Evolutionary conservation across 2,888 invertebrate genomes (phyloP), one percentile per base, ranked within the genome.

Genomic region (Galerucella nymphaeae): DNA sequence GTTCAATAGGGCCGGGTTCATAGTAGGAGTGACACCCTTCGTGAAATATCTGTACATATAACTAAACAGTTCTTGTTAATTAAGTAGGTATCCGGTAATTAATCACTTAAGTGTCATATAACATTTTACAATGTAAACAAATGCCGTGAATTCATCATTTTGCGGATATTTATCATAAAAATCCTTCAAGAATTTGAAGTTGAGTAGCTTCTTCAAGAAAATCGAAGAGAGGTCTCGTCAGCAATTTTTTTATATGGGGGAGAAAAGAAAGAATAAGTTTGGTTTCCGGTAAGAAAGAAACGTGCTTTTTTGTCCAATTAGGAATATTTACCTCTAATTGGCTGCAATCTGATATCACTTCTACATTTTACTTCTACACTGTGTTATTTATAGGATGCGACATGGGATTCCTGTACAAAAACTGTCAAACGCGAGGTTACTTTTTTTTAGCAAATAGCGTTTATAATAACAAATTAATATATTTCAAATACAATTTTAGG

Each of bases 31-130:
- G 20, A 57, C 57, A 14, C 23, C 4, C 20, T 20, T 16, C 6
- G 55, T 57, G 57, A 18, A 23, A 20, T 57, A 57, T 23, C 23
- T 57, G 20, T 55, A 45, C 13, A 55, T 55, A 16, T 18, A 18
- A 55, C n/a, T 23, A 67, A n/a, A n/a, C n/a, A n/a, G n/a, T n/a
- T n/a, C n/a, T n/a, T n/a, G n/a, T n/a, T n/a, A n/a, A n/a, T n/a
- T n/a, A n/a, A n/a, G n/a, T n/a, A n/a, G n/a, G n/a, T n/a, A n/a
- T n/a, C n/a, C 50, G 23, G 11, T 9, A 55, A 63, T 63, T 23
- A 69, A 63, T 69, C 55, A 63, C 18, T 20, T 62, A 11, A 16
- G 2, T 62, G 41, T 16, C 50, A 14, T 38, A 23, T 16, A 30
- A 23, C 59, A n/a, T 30, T 18, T 68, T 18, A n/a, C 2, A n/a